phyloP scores from a whole-genome alignment of 2,888 invertebrate species.

The Hemicrepidius hirtus region DNA sequence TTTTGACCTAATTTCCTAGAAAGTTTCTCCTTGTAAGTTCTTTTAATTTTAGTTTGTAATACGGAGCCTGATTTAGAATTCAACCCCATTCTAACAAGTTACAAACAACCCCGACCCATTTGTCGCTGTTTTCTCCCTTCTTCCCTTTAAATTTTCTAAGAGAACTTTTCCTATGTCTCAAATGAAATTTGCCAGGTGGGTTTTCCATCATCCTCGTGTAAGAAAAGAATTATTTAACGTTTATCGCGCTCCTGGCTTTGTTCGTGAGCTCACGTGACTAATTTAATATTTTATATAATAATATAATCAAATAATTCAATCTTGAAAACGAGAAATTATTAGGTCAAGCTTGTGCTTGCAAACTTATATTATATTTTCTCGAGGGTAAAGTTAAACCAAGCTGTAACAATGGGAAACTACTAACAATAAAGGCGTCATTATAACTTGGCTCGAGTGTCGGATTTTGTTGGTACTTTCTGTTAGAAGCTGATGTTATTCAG shows the following conservation, averaged over 20 bases:
- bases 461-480: neutral
- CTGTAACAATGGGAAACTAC: neutral
- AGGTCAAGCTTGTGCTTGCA: neutral
- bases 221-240: too few relatives aligned
- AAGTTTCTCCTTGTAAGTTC: slow-evolving; percentile 2
- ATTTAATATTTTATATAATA: neutral
- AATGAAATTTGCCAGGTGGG: too few relatives aligned
- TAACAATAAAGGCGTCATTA: slow-evolving; percentile 9
- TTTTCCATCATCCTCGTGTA: too few relatives aligned
- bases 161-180: neutral
- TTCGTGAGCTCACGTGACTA: neutral
- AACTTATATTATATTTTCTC: neutral
- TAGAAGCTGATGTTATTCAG: slow-evolving; percentile 9
- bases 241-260: too few relatives aligned
- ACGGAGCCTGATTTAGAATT: slow-evolving; percentile 1
- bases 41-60: slow-evolving; percentile 6
- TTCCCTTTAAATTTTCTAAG: neutral
- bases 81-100: slow-evolving; percentile 7
- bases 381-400: neutral
- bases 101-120: slow-evolving; percentile 21
- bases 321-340: neutral
- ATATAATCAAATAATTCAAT: neutral
- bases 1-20: too few relatives aligned
- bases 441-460: neutral
- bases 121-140: neutral